phyloP scores from a whole-genome alignment of 2,797 vertebrate genomes.

The Coregonus ussuriensis region DNA sequence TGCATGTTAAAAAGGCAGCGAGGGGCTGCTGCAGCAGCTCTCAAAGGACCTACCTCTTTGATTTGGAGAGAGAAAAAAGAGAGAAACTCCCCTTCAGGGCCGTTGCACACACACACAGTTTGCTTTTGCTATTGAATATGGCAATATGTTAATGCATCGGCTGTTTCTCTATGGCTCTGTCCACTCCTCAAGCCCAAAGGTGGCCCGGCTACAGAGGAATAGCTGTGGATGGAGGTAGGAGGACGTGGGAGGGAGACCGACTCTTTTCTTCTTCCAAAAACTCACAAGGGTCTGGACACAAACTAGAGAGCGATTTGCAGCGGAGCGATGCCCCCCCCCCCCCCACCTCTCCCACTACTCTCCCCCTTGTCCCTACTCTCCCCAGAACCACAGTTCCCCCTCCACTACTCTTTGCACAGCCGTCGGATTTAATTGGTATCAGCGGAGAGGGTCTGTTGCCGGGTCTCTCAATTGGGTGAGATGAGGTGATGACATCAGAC shows the following conservation, averaged over 20 bases:
- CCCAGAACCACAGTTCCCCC: neutral
- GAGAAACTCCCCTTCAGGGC: conserved; percentile 74
- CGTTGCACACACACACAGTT: conserved; percentile 72
- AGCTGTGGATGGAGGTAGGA: conserved; percentile 52
- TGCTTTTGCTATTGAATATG: conserved; percentile 85
- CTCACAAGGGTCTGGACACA: conserved; percentile 80
- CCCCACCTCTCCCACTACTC: conserved; percentile 7
- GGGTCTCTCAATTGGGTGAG: conserved; percentile 80
- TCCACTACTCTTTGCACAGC: conserved; percentile 76
- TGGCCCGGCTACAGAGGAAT: conserved; percentile 83
- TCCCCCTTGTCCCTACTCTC: too few relatives aligned
- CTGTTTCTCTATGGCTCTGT: conserved; percentile 71
- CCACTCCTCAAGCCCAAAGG: conserved; percentile 80
- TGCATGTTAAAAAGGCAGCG: conserved; percentile 77
- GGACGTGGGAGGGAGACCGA: conserved; percentile 48
- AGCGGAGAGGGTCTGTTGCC: conserved; percentile 76
- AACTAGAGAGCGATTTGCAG: conserved; percentile 82
- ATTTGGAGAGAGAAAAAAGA: conserved; percentile 57
- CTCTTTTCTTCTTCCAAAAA: conserved; percentile 76
- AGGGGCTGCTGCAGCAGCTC: conserved; percentile 54
- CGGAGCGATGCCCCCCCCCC: conserved; percentile 51
- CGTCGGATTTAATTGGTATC: conserved; percentile 81
- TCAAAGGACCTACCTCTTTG: conserved; percentile 72
- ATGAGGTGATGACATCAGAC: conserved; percentile 80
- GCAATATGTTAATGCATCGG: conserved; percentile 83